Base-by-base conservation (phyloP, 1,140 invertebrate species). In the Coelopa frigida region DNA sequence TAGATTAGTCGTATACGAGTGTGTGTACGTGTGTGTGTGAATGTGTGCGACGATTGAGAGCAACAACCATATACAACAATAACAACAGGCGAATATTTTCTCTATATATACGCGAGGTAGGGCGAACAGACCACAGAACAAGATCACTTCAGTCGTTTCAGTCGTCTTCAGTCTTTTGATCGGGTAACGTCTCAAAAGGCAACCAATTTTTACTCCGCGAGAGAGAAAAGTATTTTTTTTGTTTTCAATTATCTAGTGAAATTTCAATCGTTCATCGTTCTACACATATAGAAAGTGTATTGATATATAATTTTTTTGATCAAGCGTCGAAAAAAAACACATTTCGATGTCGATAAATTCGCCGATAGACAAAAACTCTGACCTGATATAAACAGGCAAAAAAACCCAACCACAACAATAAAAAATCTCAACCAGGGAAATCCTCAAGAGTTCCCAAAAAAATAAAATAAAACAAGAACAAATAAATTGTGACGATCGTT, bases 321-420 rank as follows among this genome's bases (percentile, higher is more conserved):
- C 37, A n/a, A n/a, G 38, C 20, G 22, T 20, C 50, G 40, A 37
- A 55, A 44, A n/a, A 46, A 55, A 66, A 60, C 54, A 40, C 54
- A 57, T 60, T 66, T 65, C 62, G 56, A 66, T 66, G 62, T 66
- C 62, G 56, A 66, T 61, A 57, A 66, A 66, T 55, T 66, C 62
- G 60, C 62, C 62, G 52, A 62, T 66, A 66, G 52, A 57, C 40
- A 57, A 52, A 61, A 60, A 61, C 58, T 63, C 56, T 42, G 62
- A 66, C 62, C 62, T 66, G 62, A 51, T 63, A 56, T 66, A 53
- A 66, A 56, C 62, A 66, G 62, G 62, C 59, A 66, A 65, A 63
- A 51, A 47, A 14, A 44, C 8, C 15, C 10, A 32, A 38, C 23
- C 38, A 44, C 32, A 32, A 22, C 11, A 18, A 24, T 15, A 15